These are phyloP conservation scores for Spodoptera littoralis DNA, from an alignment of 2,888 invertebrate species.

Conservation along the genomic window DNA sequence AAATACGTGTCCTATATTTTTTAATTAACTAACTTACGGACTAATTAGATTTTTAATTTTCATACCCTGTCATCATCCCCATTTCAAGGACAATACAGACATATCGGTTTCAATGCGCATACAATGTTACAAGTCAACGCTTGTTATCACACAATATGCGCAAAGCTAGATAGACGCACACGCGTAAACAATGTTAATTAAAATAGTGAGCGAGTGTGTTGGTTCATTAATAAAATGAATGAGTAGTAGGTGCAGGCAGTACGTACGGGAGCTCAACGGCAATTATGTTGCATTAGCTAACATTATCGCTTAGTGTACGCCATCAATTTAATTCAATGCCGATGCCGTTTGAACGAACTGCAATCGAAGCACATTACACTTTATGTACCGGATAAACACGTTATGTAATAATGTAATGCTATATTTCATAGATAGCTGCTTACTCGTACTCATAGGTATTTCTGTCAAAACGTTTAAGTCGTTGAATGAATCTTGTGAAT, in stretches of 20 bases:
- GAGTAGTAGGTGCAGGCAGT: slow-evolving; percentile 59
- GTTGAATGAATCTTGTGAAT: background rate
- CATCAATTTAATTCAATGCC: slow-evolving; percentile 80
- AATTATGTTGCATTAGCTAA: slow-evolving; percentile 75
- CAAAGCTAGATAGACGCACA: slow-evolving; percentile 19
- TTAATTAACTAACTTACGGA: no score
- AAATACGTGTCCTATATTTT: no score
- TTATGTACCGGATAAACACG: slow-evolving; percentile 32
- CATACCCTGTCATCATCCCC: no score
- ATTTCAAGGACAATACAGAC: no score
- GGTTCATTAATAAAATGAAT: slow-evolving; percentile 76
- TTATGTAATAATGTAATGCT: slow-evolving; percentile 18
- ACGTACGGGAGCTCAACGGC: slow-evolving; percentile 55
- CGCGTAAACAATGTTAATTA: slow-evolving; percentile 26
- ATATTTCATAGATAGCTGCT: background rate
- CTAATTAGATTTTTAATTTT: no score
- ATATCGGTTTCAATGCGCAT: no score
- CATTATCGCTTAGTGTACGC: slow-evolving; percentile 71
- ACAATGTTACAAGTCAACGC: slow-evolving; percentile 10
- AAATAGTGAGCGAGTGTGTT: slow-evolving; percentile 57
- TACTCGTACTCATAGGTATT: no score
- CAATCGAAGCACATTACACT: slow-evolving; percentile 50
- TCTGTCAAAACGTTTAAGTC: no score
- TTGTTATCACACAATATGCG: background rate
- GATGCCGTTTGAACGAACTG: slow-evolving; percentile 75